Evolutionary conservation across 92 coral and sea anemone species (phyloP).

Genomic region (Phymanthus crucifer): DNA sequence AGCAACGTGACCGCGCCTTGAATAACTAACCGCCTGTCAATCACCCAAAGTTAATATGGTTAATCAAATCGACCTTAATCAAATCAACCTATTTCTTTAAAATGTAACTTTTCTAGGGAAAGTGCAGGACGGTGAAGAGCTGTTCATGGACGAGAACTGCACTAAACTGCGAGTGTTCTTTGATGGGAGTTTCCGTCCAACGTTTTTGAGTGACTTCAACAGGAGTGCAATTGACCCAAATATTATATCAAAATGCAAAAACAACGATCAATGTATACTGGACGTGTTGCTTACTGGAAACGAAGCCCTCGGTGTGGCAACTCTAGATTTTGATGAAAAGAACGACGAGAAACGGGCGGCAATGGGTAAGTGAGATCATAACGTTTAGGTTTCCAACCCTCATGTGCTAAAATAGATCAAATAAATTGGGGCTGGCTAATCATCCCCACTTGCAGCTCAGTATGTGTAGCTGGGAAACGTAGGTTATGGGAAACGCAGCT

Average conservation of each 20-base stretch:
- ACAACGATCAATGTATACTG: constrained; percentile 53
- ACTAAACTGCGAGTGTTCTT: constrained; percentile 57
- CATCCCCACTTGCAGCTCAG: no score
- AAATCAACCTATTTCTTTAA: neutral
- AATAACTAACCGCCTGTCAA: no score
- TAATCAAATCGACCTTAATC: no score
- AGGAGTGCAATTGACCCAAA: constrained; percentile 6
- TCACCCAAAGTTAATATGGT: no score
- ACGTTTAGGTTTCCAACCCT: no score
- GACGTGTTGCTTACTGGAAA: constrained; percentile 61
- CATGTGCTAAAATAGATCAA: no score
- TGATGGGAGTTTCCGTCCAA: constrained; percentile 51
- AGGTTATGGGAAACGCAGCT: no score
- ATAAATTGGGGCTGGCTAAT: no score
- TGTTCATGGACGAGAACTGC: constrained; percentile 59
- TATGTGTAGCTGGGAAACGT: no score
- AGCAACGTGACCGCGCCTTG: no score
- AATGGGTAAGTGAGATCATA: constrained; percentile 56
- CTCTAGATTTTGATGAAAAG: constrained; percentile 49
- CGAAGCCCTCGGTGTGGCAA: constrained; percentile 39
- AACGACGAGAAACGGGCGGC: constrained; percentile 39
- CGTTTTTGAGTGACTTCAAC: constrained; percentile 36
- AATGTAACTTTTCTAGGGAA: constrained; percentile 45
- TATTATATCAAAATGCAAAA: constrained; percentile 35
- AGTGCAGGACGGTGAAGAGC: constrained; percentile 48